Evolutionary conservation across 2,113 vertebrate species (phyloP), one percentile per base, ranked within the genome.

Genomic region (Egretta garzetta): DNA sequence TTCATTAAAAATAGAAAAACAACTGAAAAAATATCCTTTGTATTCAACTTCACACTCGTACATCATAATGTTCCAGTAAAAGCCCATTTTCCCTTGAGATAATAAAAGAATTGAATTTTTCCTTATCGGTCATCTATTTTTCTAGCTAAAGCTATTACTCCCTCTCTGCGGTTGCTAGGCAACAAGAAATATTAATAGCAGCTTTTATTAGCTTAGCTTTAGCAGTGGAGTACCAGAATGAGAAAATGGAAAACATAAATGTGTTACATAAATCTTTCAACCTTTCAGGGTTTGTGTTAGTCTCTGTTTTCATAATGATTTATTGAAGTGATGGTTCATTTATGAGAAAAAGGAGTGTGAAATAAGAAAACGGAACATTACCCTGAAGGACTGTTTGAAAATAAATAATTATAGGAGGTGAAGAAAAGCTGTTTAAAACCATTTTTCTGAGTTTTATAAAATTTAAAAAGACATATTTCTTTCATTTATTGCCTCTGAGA

Each of bases 51-150:
- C 98, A 97, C 98, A 98, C 98, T 99, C 99, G 99, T 99, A 99
- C 99, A 99, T 99, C 99, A 99, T 99, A 99, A 99, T 99, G 99
- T 99, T 98, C 98, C 98, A 98, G 99, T 99, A 99, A 99, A 99
- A 99, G 99, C 99, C 98, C 99, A 98, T 99, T 99, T 99, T 99
- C 99, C 99, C 99, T 98, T 99, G 99, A 99, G 99, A 99, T 99
- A 99, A 99, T 99, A 99, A 99, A 99, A 99, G 99, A 99, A 99
- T 99, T 99, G 99, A 99, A 99, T 99, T 99, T 99, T 99, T 99
- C 99, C 99, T 99, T 99, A 99, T 99, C 99, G 99, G 99, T 99
- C 98, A 99, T 99, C 99, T 99, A 99, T 99, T 99, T 99, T 99
- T 99, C 99, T 98, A 98, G 99, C 99, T 99, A 98, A 99, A 99